Evolutionary conservation across 2,797 vertebrate species (phyloP).

Genomic region (Protonibea diacanthus): DNA sequence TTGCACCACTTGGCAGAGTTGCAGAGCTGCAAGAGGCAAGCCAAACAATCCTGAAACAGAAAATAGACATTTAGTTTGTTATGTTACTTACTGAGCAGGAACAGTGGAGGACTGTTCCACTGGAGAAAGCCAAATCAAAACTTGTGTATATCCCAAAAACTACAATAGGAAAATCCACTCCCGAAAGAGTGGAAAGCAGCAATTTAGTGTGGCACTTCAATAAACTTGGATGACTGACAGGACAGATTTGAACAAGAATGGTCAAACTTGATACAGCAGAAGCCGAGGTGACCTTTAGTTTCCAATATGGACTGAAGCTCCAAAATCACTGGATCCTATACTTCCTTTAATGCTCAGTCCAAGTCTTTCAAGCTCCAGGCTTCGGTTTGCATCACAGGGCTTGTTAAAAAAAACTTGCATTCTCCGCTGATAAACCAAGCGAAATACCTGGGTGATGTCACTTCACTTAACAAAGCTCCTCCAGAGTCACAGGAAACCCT

Average conservation of each 20-base stretch:
- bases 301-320: background rate
- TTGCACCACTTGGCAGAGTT: slow-evolving; percentile 52
- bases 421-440: too few species aligned
- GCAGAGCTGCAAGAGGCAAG: slow-evolving; percentile 43
- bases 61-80: slow-evolving; percentile 49
- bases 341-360: background rate
- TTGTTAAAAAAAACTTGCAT: background rate
- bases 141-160: slow-evolving; percentile 12
- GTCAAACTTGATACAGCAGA: background rate
- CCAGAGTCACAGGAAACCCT: background rate
- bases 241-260: slow-evolving; percentile 1
- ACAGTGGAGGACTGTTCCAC: slow-evolving; percentile 9
- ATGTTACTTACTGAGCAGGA: slow-evolving; percentile 37
- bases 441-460: background rate
- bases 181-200: background rate
- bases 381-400: background rate
- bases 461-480: background rate
- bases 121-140: slow-evolving; percentile 44
- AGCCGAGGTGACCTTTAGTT: background rate
- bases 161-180: background rate
- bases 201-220: background rate
- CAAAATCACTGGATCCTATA: background rate
- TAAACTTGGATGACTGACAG: background rate
- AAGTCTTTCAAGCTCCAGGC: background rate
- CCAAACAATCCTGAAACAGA: slow-evolving; percentile 56